Evolutionary conservation across 2,888 invertebrate species (phyloP).

Genomic region (Eugnorisma glareosa): DNA sequence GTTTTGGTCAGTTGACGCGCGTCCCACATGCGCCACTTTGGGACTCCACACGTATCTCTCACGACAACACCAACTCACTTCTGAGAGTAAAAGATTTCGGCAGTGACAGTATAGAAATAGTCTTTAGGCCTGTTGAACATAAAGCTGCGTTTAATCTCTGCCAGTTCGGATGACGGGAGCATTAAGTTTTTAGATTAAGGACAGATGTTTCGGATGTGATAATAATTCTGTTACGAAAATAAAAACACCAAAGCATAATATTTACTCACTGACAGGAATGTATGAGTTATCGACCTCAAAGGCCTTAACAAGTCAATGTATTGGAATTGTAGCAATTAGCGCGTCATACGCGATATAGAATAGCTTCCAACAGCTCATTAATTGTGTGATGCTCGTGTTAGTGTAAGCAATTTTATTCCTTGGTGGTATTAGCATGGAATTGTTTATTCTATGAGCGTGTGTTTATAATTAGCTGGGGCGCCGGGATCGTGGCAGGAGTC

Average conservation of each 20-base stretch:
- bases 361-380: slow-evolving; percentile 73
- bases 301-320: slow-evolving; percentile 72
- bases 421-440: slow-evolving; percentile 79
- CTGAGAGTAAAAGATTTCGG: slow-evolving; percentile 52
- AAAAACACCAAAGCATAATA: slow-evolving; percentile 44
- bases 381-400: slow-evolving; percentile 66
- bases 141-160: slow-evolving; percentile 58
- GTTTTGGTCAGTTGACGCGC: slow-evolving; percentile 86
- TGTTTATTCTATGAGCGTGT: slow-evolving; percentile 78
- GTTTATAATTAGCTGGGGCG: slow-evolving; percentile 86
- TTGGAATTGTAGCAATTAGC: slow-evolving; percentile 73
- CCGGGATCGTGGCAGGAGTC: slow-evolving; percentile 87
- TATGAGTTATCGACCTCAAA: slow-evolving; percentile 69
- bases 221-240: slow-evolving; percentile 40
- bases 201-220: slow-evolving; percentile 51
- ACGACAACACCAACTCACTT: slow-evolving; percentile 68
- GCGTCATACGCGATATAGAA: slow-evolving; percentile 74
- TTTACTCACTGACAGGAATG: slow-evolving; percentile 49
- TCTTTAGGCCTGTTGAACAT: slow-evolving; percentile 39
- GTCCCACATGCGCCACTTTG: slow-evolving; percentile 80
- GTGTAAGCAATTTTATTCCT: slow-evolving; percentile 79
- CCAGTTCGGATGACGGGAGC: slow-evolving; percentile 34
- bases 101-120: slow-evolving; percentile 53
- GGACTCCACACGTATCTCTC: slow-evolving; percentile 74
- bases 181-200: slow-evolving; percentile 37